Conservation (phyloP, 2,888 invertebrate species). For the Papilio protenor region DNA sequence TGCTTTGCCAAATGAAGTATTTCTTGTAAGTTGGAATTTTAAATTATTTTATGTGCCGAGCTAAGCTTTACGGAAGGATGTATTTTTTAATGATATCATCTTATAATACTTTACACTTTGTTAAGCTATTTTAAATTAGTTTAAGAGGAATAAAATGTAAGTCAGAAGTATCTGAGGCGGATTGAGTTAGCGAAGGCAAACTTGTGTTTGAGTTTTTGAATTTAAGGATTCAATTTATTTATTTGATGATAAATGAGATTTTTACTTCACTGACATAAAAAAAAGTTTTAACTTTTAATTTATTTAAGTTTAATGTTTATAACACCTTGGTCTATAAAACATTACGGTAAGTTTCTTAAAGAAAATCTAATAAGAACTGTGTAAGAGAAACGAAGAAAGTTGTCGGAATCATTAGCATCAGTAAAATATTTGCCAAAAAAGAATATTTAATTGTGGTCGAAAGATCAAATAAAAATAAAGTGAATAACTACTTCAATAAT, state of each 20-base stretch:
- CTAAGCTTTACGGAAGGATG: conserved; percentile 14
- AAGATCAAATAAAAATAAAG: background rate
- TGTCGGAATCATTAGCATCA: background rate
- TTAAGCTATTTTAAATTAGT: conserved; percentile 53
- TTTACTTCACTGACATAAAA: too few species aligned
- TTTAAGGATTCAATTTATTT: background rate
- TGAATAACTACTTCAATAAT: conserved; percentile 14
- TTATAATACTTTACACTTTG: background rate
- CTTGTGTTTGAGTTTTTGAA: background rate
- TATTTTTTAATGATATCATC: background rate
- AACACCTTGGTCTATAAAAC: too few species aligned
- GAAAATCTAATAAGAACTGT: background rate
- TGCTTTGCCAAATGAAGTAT: conserved; percentile 68
- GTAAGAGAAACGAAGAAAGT: background rate
- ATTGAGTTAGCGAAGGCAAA: background rate
- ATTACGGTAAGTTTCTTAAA: too few species aligned
- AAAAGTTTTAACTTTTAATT: too few species aligned
- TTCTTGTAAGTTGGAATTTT: conserved; percentile 75
- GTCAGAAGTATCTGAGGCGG: background rate
- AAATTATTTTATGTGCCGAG: conserved; percentile 64
- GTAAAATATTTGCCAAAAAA: background rate
- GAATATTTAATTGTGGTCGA: background rate
- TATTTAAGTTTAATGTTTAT: too few species aligned
- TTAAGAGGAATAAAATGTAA: too few species aligned
- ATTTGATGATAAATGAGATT: too few species aligned